Conservation (phyloP, 1,140 invertebrate species). For the Sminthurinus signatus region DNA sequence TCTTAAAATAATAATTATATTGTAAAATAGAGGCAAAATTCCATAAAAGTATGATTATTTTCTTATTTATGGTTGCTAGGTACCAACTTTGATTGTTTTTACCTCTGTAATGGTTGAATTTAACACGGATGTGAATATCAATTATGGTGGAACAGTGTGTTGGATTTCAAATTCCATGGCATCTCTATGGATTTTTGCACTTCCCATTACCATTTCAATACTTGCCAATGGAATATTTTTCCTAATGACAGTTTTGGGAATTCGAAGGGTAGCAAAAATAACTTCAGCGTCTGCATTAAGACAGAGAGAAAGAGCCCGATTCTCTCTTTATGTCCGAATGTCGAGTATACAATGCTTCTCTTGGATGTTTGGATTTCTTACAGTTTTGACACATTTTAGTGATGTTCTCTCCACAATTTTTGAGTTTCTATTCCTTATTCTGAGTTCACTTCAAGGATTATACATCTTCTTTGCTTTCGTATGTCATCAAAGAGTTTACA, state of each 20-base stretch:
- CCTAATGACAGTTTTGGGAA: neutral
- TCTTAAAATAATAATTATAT: no score
- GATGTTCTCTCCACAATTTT: slow-evolving; percentile 6
- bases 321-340: neutral
- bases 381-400: neutral
- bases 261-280: neutral
- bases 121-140: neutral
- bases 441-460: neutral
- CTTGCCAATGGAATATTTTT: neutral
- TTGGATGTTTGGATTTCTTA: slow-evolving; percentile 14
- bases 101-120: neutral
- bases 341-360: neutral
- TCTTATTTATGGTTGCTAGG: neutral
- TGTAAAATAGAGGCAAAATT: no score
- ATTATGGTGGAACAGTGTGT: neutral
- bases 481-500: neutral
- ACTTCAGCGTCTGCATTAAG: neutral
- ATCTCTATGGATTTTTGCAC: slow-evolving; percentile 5
- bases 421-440: slow-evolving; percentile 5
- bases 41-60: no score
- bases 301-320: neutral
- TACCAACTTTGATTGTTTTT: slow-evolving; percentile 5
- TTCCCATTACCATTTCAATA: neutral
- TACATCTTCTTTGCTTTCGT: slow-evolving; percentile 16
- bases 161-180: slow-evolving; percentile 13